Conservation (phyloP, 2,797 vertebrate species). For the Pyrrhura leucotis region DNA sequence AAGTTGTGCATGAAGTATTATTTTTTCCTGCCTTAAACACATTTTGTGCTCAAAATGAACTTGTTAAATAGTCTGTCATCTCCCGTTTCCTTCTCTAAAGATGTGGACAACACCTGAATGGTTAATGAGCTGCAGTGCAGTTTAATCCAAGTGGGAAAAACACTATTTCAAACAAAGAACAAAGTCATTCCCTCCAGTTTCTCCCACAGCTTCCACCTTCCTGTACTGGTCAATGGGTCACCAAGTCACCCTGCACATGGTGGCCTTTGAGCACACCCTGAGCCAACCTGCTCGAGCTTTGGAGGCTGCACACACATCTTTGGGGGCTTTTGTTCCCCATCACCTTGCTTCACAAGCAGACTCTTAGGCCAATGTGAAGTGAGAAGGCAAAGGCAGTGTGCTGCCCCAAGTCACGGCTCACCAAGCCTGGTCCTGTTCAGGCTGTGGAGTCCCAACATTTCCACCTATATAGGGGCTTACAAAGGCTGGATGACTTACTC, state of each 20-base stretch:
- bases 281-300: neutral
- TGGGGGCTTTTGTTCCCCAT: neutral
- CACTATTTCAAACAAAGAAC: slow-evolving; percentile 37
- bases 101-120: slow-evolving; percentile 59
- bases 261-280: neutral
- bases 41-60: slow-evolving; percentile 64
- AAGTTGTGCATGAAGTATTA: slow-evolving; percentile 66
- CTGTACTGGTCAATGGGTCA: accelerated
- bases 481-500: neutral
- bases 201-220: neutral
- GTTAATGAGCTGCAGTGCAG: slow-evolving; percentile 61
- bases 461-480: accelerated
- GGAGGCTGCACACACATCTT: neutral
- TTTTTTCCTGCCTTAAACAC: slow-evolving; percentile 64
- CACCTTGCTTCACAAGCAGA: neutral
- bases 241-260: neutral
- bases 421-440: neutral
- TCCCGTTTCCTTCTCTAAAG: slow-evolving; percentile 32
- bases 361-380: neutral
- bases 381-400: neutral
- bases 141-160: slow-evolving; percentile 44
- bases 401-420: neutral
- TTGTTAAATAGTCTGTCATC: slow-evolving; percentile 63
- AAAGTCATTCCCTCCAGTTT: neutral
- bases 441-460: neutral